Conservation (phyloP, 2,113 vertebrate genomes). For the Hiodon tergisus region DNA sequence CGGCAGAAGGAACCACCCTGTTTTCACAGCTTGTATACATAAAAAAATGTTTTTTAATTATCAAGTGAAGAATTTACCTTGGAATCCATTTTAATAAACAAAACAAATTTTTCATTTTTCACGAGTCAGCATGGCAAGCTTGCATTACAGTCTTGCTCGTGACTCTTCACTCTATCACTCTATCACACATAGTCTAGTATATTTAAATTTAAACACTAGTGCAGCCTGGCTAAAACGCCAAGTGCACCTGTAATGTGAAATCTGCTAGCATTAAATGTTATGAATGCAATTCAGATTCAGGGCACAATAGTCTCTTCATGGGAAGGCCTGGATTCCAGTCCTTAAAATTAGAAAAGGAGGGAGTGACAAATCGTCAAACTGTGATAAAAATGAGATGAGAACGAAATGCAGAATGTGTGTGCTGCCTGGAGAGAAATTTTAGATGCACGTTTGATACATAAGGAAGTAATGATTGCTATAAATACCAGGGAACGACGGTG, state of each 20-base stretch:
- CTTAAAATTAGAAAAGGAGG: not conserved
- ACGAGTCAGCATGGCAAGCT: slow-evolving; percentile 48
- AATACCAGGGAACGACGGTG: slow-evolving; percentile 5
- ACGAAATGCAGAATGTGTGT: not conserved
- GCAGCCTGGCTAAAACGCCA: slow-evolving; percentile 55
- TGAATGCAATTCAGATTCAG: slow-evolving; percentile 4
- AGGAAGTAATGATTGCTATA: slow-evolving; percentile 2
- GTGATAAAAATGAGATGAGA: slow-evolving; percentile 2
- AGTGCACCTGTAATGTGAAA: slow-evolving; percentile 47
- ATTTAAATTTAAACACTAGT: slow-evolving; percentile 58
- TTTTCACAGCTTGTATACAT: too few species aligned
- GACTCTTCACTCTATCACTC: slow-evolving; percentile 41
- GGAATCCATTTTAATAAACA: slow-evolving; percentile 5
- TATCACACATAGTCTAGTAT: slow-evolving; percentile 58
- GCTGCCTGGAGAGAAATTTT: slow-evolving; percentile 8
- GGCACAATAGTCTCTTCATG: not conserved
- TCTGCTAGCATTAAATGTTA: not conserved
- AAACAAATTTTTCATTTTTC: slow-evolving; percentile 58
- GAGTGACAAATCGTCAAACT: slow-evolving; percentile 1
- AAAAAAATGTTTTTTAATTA: too few species aligned
- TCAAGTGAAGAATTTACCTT: too few species aligned
- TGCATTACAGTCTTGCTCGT: slow-evolving; percentile 59
- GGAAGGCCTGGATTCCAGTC: not conserved
- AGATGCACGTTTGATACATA: not conserved
- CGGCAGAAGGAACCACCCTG: too few species aligned